These are phyloP conservation scores for Rhabdomys pumilio DNA, from an alignment of 2,797 vertebrate species.

Conservation along the genomic window DNA sequence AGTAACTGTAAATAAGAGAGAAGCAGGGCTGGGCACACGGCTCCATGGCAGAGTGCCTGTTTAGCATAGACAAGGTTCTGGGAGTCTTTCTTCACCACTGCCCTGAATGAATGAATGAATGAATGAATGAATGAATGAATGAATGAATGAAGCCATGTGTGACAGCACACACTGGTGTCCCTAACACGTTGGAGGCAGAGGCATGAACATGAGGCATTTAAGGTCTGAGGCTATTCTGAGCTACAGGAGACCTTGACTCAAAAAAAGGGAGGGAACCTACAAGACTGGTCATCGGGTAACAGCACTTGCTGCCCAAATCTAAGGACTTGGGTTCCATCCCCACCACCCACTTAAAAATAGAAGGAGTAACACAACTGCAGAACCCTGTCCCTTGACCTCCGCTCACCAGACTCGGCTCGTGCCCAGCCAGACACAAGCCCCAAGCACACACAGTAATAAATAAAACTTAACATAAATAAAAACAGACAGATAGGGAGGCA, in stretches of 20 bases:
- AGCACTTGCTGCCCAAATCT: background rate
- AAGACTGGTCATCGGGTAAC: background rate
- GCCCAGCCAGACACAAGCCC: background rate
- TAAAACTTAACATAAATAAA: background rate
- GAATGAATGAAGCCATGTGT: background rate
- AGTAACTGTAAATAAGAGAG: background rate
- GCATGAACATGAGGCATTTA: background rate
- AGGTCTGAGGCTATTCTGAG: background rate
- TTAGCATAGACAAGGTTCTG: background rate
- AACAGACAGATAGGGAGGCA: background rate
- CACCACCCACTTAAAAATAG: fast-evolving
- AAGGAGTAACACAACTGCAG: background rate
- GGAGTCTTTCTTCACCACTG: background rate
- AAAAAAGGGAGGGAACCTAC: background rate
- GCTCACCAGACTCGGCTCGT: background rate
- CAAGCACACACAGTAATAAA: background rate
- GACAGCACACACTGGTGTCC: background rate
- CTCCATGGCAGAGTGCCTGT: background rate
- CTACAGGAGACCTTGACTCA: background rate
- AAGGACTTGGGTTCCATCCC: background rate
- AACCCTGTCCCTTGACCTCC: background rate
- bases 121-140: background rate
- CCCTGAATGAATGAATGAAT: background rate
- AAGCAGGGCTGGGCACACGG: background rate
- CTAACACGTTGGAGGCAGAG: background rate